Evolutionary conservation across 2,797 vertebrate species (phyloP).

Genomic region (Channa striata): DNA sequence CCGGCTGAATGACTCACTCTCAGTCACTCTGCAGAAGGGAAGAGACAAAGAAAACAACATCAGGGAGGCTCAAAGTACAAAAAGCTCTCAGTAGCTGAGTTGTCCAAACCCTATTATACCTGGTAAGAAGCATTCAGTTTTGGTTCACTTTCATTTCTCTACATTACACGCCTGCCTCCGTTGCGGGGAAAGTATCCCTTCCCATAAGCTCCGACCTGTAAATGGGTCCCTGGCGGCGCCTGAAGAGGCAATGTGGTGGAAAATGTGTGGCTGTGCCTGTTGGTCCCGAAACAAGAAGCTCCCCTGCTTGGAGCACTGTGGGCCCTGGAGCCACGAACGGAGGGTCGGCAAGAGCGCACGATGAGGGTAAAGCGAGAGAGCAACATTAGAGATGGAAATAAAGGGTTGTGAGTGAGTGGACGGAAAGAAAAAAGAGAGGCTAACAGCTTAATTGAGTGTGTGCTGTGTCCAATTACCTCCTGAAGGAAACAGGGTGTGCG

Average conservation of each 20-base stretch:
- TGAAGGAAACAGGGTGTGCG: conserved; percentile 61
- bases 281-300: conserved; percentile 58
- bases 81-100: conserved; percentile 19
- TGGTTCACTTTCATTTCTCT: conserved; percentile 22
- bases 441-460: conserved; percentile 69
- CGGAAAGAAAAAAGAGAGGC: conserved; percentile 31
- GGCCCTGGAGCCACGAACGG: conserved; percentile 27
- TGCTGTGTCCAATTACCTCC: conserved; percentile 63
- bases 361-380: conserved; percentile 10
- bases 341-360: conserved; percentile 22
- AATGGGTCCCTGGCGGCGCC: conserved; percentile 58
- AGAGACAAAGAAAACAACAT: conserved; percentile 45
- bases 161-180: neutral
- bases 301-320: conserved; percentile 12
- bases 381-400: conserved; percentile 43
- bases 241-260: conserved; percentile 56
- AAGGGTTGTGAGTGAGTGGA: conserved; percentile 12
- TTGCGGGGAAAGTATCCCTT: conserved; percentile 42
- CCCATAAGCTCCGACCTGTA: conserved; percentile 60
- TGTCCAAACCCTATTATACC: neutral
- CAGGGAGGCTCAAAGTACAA: conserved; percentile 25
- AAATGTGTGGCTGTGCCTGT: conserved; percentile 52
- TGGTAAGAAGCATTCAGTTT: conserved; percentile 21
- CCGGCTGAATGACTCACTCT: conserved; percentile 44
- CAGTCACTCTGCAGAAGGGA: conserved; percentile 50